Conservation (phyloP, 2,797 vertebrate genomes). For the Enteromius afrohamiltoni region DNA sequence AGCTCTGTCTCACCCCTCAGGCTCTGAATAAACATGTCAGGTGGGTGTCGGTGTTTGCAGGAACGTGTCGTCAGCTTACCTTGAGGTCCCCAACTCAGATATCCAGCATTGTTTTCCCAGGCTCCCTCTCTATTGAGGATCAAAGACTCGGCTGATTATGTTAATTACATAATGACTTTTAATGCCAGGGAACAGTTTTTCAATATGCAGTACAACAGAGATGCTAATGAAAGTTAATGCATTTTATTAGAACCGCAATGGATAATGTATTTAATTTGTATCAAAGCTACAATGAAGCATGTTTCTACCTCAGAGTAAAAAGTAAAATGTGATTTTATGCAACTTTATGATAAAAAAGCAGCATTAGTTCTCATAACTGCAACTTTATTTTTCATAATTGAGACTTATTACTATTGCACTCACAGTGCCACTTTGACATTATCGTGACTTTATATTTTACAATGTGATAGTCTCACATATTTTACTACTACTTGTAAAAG, state of each 20-base stretch:
- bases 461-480: neutral
- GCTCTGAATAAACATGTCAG: conserved; percentile 44
- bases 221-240: conserved; percentile 27
- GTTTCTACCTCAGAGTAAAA: neutral
- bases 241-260: neutral
- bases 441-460: neutral
- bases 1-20: conserved; percentile 9
- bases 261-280: conserved; percentile 1
- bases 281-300: neutral
- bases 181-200: conserved; percentile 14
- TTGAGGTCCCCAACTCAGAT: conserved; percentile 17
- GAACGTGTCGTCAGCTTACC: conserved; percentile 26
- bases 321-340: neutral
- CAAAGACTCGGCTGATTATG: conserved; percentile 12
- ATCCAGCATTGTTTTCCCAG: conserved; percentile 21
- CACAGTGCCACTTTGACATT: neutral
- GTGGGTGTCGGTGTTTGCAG: conserved; percentile 49
- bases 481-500: neutral
- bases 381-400: neutral
- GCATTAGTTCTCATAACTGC: neutral
- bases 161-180: conserved; percentile 44
- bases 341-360: neutral
- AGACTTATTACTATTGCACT: neutral
- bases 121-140: conserved; percentile 5
- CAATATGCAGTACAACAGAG: neutral